These are phyloP conservation scores for Poecilia latipinna DNA, from an alignment of 2,113 vertebrate genomes.

Conservation along the genomic window DNA sequence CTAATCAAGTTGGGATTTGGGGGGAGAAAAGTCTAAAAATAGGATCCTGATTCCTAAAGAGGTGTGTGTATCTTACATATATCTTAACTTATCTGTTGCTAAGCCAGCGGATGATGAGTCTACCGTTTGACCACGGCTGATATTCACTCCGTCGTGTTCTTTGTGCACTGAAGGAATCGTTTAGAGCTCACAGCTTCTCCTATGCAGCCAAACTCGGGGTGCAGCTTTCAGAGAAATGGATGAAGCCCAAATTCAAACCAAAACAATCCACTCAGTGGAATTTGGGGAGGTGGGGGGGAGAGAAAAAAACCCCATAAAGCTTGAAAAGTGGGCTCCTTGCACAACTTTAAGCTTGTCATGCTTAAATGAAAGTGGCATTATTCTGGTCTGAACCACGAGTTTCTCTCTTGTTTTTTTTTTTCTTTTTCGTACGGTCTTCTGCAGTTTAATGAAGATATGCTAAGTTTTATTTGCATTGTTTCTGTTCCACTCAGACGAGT, in stretches of 20 bases:
- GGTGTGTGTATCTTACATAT: background rate
- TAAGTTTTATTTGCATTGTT: slow-evolving; percentile 57
- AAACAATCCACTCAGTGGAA: slow-evolving; percentile 39
- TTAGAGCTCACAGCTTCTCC: slow-evolving; percentile 6
- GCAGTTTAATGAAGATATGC: slow-evolving; percentile 56
- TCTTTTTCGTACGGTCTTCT: slow-evolving; percentile 42
- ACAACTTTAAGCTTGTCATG: slow-evolving; percentile 44
- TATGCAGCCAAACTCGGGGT: slow-evolving; percentile 13
- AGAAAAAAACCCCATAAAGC: slow-evolving; percentile 17
- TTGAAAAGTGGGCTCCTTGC: slow-evolving; percentile 15
- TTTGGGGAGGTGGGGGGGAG: slow-evolving; percentile 3
- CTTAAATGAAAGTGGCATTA: slow-evolving; percentile 46
- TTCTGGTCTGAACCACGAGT: slow-evolving; percentile 29
- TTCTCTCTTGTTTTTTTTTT: background rate
- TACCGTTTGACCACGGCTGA: slow-evolving; percentile 5
- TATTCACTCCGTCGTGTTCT: background rate
- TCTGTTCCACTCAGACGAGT: slow-evolving; percentile 61
- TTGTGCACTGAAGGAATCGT: slow-evolving; percentile 16
- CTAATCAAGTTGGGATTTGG: no score
- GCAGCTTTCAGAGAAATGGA: slow-evolving; percentile 30
- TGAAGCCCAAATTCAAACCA: slow-evolving; percentile 24
- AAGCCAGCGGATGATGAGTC: background rate
- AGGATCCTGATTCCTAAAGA: background rate
- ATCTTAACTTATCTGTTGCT: background rate
- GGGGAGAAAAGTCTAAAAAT: background rate